Base-by-base conservation (phyloP, 1,140 invertebrate genomes). In the Calephelis virginiensis region DNA sequence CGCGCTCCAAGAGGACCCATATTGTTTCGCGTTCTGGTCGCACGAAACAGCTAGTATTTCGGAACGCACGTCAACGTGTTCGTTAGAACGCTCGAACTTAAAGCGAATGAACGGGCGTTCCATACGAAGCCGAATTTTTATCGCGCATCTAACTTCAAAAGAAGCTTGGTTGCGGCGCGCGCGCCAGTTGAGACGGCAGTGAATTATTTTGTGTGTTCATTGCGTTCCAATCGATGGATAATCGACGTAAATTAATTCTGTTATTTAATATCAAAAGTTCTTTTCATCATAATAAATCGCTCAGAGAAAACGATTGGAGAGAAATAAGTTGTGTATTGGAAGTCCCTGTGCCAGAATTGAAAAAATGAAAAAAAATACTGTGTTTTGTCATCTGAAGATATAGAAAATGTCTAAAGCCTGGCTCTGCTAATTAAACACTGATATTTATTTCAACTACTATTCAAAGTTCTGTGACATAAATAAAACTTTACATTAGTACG, bases 211-310 rank as follows among this genome's bases (percentile, higher is more conserved):
- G 10, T 65, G 37, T 66, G 56, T 65, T 65, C 40, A 14, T 64
- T 69, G 63, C 68, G 68, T 13, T 69, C 60, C 63, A 1, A 69
- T 14, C 14, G 17, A 70, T 70, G 65, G 69, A 67, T 64, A 70
- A 70, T 17, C 62, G 67, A 28, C 65, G 69, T 67, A 71, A 71
- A 61, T 65, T 68, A 45, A 71, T 71, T 43, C 63, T 64, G 13
- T 45, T 70, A 60, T 71, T 47, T 60, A 71, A 71, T 67, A 69
- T 11, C 50, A 72, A 63, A 66, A 60, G 28, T 61, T 61, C 60
- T 66, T 60, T 11, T 1, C n/a, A 73, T 71, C 40, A 90, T 92
- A 45, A 80, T 61, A 72, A 66, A 66, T 61, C 61, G 43, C 56
- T 66, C 5, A 67, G 64, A 67, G 64, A 66, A 60, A 61, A 72